These are phyloP conservation scores for Drosophila dunni DNA, from an alignment of 1,140 invertebrate genomes.

Conservation along the genomic window DNA sequence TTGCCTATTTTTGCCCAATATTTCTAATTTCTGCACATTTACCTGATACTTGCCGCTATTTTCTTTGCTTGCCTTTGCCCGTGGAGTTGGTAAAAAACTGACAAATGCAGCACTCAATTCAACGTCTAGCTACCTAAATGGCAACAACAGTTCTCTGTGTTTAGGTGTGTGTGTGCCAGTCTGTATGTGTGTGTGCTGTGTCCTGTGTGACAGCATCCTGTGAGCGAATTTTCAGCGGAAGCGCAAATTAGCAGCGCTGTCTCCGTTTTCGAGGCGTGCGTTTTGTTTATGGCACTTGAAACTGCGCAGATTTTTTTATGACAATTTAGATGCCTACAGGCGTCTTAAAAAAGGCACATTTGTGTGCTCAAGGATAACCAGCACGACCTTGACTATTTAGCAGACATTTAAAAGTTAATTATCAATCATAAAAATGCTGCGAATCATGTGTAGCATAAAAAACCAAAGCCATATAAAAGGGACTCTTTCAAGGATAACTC, in stretches of 20 bases:
- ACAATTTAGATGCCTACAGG: constrained; percentile 16
- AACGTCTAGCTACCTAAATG: constrained; percentile 73
- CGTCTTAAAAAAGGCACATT: not conserved
- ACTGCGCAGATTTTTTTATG: constrained; percentile 62
- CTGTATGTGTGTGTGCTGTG: constrained; percentile 22
- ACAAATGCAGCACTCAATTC: constrained; percentile 60
- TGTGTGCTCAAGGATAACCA: constrained; percentile 12
- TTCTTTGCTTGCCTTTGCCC: constrained; percentile 42
- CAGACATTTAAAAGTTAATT: constrained; percentile 66
- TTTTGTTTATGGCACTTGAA: constrained; percentile 74
- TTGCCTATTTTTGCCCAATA: not conserved
- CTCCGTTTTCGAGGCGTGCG: constrained; percentile 47
- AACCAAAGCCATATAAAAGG: constrained; percentile 39
- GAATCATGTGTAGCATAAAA: constrained; percentile 54
- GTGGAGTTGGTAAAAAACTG: constrained; percentile 72
- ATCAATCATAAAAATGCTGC: constrained; percentile 60
- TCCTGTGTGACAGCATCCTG: constrained; percentile 65
- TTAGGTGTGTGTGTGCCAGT: constrained; percentile 33
- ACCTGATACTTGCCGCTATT: constrained; percentile 48
- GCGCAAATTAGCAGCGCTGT: constrained; percentile 72
- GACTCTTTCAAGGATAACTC: constrained; percentile 71
- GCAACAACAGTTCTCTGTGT: constrained; percentile 30
- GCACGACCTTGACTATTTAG: constrained; percentile 56
- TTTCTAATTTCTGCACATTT: constrained; percentile 53
- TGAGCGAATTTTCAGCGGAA: constrained; percentile 72